phyloP scores from a whole-genome alignment of 2,113 vertebrate genomes.

The Ophthalmolycus amberensis region DNA sequence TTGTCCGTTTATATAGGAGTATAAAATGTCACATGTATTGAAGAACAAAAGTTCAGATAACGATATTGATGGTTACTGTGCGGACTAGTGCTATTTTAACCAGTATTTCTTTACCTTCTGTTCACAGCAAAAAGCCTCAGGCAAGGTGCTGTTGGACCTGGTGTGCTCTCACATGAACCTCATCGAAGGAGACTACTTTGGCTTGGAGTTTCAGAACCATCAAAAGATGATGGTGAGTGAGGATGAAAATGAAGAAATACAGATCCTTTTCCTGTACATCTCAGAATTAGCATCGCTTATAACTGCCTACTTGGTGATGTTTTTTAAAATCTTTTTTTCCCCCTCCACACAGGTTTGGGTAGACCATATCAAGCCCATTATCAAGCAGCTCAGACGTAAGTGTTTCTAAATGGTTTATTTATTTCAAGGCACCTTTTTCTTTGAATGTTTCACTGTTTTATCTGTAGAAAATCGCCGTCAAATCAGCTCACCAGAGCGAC shows the following conservation, averaged over 20 bases:
- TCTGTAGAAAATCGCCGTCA: neutral
- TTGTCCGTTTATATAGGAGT: constrained; percentile 2
- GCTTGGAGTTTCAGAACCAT: constrained; percentile 95
- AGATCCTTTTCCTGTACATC: neutral
- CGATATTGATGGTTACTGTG: constrained; percentile 7
- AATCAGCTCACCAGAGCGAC: neutral
- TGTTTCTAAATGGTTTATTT: constrained; percentile 55
- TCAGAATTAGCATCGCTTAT: neutral
- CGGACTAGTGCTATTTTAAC: constrained; percentile 16
- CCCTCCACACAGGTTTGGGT: constrained; percentile 90
- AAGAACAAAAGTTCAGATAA: constrained; percentile 11
- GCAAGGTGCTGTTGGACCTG: constrained; percentile 92
- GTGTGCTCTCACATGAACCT: constrained; percentile 96
- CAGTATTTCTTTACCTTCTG: constrained; percentile 39
- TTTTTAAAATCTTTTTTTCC: neutral
- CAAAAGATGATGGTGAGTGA: constrained; percentile 93
- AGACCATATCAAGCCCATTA: constrained; percentile 95
- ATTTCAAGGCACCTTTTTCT: neutral
- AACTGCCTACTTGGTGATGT: neutral
- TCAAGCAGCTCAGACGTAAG: constrained; percentile 97
- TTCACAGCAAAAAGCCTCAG: constrained; percentile 92
- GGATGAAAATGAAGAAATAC: constrained; percentile 32
- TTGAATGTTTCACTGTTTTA: neutral
- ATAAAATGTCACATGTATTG: constrained; percentile 23
- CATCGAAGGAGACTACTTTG: constrained; percentile 98